A percentile compares a stretch with the other conserved stretches of the same genome.
Evolutionary conservation across 2,113 vertebrate species (phyloP).

Genomic region (Microcebus lehilahytsara): DNA sequence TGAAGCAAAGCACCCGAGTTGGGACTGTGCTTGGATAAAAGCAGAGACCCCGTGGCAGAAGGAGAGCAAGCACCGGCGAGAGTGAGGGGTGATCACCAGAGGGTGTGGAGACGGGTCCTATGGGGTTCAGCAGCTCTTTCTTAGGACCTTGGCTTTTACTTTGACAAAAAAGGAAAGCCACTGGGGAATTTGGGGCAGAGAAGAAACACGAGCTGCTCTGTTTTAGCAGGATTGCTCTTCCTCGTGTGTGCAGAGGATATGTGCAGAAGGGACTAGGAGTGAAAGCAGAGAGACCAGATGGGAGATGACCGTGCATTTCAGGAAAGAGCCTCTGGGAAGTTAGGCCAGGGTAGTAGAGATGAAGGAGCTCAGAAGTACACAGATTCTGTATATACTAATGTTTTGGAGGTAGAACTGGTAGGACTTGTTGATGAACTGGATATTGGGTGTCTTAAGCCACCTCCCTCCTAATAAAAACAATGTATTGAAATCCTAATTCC

Average conservation of each 20-base stretch:
- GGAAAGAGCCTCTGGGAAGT: neutral
- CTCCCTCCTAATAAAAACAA: neutral
- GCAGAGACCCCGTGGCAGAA: neutral
- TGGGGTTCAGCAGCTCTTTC: no score
- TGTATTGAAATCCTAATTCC: neutral
- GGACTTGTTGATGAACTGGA: neutral
- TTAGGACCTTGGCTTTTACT: neutral
- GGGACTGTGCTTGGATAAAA: neutral
- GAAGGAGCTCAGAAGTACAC: neutral
- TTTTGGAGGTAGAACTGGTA: neutral
- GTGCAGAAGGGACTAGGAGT: neutral
- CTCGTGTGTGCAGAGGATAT: neutral
- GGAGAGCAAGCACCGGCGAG: fast-evolving
- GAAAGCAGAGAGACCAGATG: neutral
- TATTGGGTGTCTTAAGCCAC: neutral
- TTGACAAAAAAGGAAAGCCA: neutral
- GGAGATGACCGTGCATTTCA: neutral
- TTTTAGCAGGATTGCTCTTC: neutral
- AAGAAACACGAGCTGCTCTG: neutral
- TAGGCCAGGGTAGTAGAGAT: no score
- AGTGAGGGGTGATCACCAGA: fast-evolving
- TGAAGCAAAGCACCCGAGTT: neutral
- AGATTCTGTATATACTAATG: neutral
- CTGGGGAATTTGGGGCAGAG: neutral
- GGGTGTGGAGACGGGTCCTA: neutral